phyloP scores from a whole-genome alignment of 2,113 vertebrate species.

The Pelusios castaneus region DNA sequence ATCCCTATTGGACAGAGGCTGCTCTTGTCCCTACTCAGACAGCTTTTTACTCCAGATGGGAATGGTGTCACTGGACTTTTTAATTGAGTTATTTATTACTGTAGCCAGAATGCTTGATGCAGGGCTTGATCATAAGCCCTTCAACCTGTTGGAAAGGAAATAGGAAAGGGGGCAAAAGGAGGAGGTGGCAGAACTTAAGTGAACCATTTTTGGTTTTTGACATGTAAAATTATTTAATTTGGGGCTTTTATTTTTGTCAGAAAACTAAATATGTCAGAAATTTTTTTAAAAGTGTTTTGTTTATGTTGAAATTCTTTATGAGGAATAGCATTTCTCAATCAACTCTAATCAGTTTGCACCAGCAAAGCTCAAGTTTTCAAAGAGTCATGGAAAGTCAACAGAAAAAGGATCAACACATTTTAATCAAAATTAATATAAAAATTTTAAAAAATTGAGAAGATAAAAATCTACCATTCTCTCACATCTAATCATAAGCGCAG shows the following conservation, averaged over 20 bases:
- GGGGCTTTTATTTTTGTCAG: neutral
- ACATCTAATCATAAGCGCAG: neutral
- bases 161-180: neutral
- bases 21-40: neutral
- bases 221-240: neutral
- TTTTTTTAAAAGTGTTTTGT: neutral
- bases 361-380: neutral
- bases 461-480: neutral
- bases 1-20: neutral
- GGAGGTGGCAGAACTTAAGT: no score
- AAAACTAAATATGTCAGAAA: neutral
- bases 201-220: neutral
- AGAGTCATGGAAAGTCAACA: neutral
- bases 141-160: neutral
- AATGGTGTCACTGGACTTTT: slow-evolving; percentile 40
- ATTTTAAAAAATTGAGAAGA: neutral
- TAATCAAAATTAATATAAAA: neutral
- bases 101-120: slow-evolving; percentile 25
- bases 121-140: neutral
- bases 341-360: neutral
- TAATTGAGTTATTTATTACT: neutral
- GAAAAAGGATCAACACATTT: neutral
- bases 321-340: neutral
- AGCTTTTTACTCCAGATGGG: slow-evolving; percentile 21
- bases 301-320: neutral